Evolutionary conservation across 2,888 invertebrate species (phyloP).

Genomic region (Pollenia griseotomentosa): DNA sequence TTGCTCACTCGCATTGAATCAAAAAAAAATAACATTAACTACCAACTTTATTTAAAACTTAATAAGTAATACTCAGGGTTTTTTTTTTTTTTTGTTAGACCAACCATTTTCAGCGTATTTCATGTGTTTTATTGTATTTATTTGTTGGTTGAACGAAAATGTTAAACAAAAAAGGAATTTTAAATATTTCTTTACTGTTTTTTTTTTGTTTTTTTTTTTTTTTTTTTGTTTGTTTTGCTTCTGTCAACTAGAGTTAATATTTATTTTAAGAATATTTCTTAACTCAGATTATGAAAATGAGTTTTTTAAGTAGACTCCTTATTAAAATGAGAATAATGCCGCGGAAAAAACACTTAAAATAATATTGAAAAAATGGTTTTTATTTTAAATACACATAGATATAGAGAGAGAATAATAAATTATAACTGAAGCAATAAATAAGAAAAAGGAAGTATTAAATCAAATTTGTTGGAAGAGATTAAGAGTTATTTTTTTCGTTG

Average conservation of each 20-base stretch:
- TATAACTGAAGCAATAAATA: too few relatives aligned
- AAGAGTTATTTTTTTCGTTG: too few relatives aligned
- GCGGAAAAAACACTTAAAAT: background rate
- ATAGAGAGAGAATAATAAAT: too few relatives aligned
- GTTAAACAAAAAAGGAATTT: background rate
- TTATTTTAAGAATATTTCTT: conserved; percentile 49
- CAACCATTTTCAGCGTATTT: conserved; percentile 36
- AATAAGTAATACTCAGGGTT: conserved; percentile 39
- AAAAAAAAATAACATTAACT: background rate
- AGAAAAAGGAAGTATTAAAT: too few relatives aligned
- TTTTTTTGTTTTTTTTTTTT: too few relatives aligned
- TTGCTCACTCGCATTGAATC: conserved; percentile 15
- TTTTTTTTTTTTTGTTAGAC: background rate
- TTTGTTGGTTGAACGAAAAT: conserved; percentile 31
- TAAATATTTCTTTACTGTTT: background rate
- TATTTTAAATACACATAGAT: too few relatives aligned
- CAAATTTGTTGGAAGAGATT: too few relatives aligned
- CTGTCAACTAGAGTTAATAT: conserved; percentile 46
- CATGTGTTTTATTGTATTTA: conserved; percentile 41
- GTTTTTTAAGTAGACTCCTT: conserved; percentile 55
- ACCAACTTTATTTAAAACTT: conserved; percentile 47
- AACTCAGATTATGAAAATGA: conserved; percentile 69
- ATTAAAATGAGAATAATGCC: background rate
- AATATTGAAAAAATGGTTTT: background rate
- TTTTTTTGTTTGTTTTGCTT: conserved; percentile 24